Percentiles rank a stretch among this genome's conserved stretches.
These are phyloP conservation scores for Panulirus ornatus DNA, from an alignment of 1,140 invertebrate species.

Conservation along the genomic window DNA sequence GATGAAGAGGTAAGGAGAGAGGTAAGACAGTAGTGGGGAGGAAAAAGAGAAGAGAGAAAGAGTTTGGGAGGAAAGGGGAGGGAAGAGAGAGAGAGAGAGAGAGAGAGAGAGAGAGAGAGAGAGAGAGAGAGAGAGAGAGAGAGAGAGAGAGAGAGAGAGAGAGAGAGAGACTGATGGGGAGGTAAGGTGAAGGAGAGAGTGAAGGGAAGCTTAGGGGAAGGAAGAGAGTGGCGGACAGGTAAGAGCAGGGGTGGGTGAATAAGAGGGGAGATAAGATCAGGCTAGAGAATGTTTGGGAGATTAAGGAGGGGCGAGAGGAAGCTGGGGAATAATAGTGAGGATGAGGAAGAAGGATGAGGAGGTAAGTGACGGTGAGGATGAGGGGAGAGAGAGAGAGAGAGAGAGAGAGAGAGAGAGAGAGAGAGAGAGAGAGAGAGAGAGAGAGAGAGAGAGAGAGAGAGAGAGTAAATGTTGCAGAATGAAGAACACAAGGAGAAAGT, in stretches of 20 bases:
- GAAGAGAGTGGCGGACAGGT: too few species aligned
- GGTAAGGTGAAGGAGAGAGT: neutral
- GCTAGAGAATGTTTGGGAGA: too few species aligned
- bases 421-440: constrained; percentile 8
- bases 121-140: too few species aligned
- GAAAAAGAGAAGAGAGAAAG: neutral
- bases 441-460: constrained; percentile 6
- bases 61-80: neutral
- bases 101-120: neutral
- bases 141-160: neutral
- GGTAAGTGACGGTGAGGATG: neutral
- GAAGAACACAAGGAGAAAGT: neutral
- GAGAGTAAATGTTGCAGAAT: neutral
- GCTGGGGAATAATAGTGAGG: too few species aligned
- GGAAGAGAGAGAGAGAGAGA: neutral
- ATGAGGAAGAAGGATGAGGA: neutral
- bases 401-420: neutral
- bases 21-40: neutral
- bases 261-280: too few species aligned
- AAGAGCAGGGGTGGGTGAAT: too few species aligned
- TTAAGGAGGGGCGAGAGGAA: too few species aligned
- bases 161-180: neutral
- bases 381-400: neutral
- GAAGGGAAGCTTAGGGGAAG: too few species aligned
- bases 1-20: neutral